A percentile compares a stretch with the other conserved stretches of the same genome.
phyloP scores from a whole-genome alignment of 92 coral and sea anemone genomes.

The Ricordea florida region DNA sequence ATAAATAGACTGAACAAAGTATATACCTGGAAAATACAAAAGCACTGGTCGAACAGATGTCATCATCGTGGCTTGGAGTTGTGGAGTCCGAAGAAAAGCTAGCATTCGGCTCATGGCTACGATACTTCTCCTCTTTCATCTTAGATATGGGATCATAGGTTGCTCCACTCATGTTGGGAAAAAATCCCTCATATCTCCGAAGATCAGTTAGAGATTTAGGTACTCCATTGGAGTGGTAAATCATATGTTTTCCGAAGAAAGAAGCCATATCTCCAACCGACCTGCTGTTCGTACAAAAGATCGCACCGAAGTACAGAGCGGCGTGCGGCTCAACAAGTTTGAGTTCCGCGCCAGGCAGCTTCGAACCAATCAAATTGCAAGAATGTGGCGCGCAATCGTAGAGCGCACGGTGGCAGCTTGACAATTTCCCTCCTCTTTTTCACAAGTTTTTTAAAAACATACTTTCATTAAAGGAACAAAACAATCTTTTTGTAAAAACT shows the following conservation, averaged over 20 bases:
- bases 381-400: slow-evolving; percentile 77
- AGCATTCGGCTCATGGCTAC: slow-evolving; percentile 47
- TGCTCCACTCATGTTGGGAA: slow-evolving; percentile 74
- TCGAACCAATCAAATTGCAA: slow-evolving; percentile 73
- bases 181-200: slow-evolving; percentile 85
- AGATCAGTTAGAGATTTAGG: slow-evolving; percentile 75
- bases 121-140: slow-evolving; percentile 64
- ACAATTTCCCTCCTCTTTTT: slow-evolving; percentile 42
- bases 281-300: slow-evolving; percentile 83
- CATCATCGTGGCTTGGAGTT: slow-evolving; percentile 78
- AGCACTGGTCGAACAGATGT: slow-evolving; percentile 83
- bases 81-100: slow-evolving; percentile 60
- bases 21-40: slow-evolving; percentile 77
- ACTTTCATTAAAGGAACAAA: not conserved
- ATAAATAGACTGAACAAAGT: not conserved
- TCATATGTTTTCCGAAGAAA: slow-evolving; percentile 77
- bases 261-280: slow-evolving; percentile 68
- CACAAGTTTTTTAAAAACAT: not conserved
- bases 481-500: not conserved
- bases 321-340: slow-evolving; percentile 82
- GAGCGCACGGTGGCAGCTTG: slow-evolving; percentile 66
- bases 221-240: slow-evolving; percentile 64
- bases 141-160: slow-evolving; percentile 77
- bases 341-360: slow-evolving; percentile 94
- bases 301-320: slow-evolving; percentile 76